phyloP scores from a whole-genome alignment of 2,113 vertebrate species.

The Felis catus region F.catus_Fca126_mat1.0 CM031413.1:102676001-102676500 shows the following conservation, averaged over 20 bases:
- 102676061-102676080: neutral
- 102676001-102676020: neutral
- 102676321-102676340: neutral
- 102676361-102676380: neutral
- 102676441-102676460: neutral
- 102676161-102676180: neutral
- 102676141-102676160: neutral
- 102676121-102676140: neutral
- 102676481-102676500: neutral
- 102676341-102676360: neutral
- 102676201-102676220: neutral
- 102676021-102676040: neutral
- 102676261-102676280: neutral
- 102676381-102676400: neutral
- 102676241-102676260: neutral
- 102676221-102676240: neutral
- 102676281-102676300: neutral
- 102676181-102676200: neutral
- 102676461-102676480: neutral
- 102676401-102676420: neutral
- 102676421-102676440: neutral
- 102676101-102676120: neutral
- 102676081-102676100: neutral
- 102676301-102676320: neutral
- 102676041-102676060: neutral